A percentile compares a stretch with the other conserved stretches of the same genome.
Evolutionary conservation across 2,797 vertebrate species (phyloP).

Genomic region (Lateolabrax maculatus): DNA sequence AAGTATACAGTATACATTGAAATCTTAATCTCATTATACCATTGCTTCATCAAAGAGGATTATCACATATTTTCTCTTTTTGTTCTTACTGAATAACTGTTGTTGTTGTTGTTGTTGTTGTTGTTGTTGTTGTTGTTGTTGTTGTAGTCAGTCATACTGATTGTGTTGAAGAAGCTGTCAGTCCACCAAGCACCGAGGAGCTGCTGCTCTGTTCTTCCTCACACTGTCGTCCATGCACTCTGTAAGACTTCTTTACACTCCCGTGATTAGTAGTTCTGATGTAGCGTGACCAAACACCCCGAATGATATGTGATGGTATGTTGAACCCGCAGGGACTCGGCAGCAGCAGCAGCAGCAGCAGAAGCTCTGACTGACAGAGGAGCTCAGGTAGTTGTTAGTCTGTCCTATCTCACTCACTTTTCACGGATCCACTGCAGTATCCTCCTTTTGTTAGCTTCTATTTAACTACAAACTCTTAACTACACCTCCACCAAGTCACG

Average conservation of each 20-base stretch:
- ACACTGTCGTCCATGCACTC: neutral
- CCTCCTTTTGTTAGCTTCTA: neutral
- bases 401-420: neutral
- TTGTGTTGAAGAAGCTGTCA: neutral
- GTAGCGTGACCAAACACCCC: neutral
- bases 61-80: neutral
- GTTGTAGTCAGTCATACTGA: constrained; percentile 9
- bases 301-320: neutral
- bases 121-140: constrained; percentile 20
- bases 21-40: neutral
- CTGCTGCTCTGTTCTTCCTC: constrained; percentile 6
- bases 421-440: neutral
- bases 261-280: neutral
- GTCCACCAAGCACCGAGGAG: constrained; percentile 29
- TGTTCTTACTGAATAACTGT: neutral
- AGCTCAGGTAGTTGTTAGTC: constrained; percentile 32
- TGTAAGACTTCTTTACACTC: constrained; percentile 35
- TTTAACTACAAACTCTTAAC: too few species aligned
- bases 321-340: constrained; percentile 47
- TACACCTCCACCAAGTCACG: neutral
- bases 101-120: constrained; percentile 23
- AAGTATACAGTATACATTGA: neutral
- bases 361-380: constrained; percentile 3
- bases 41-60: neutral
- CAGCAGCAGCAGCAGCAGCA: constrained; percentile 21